Conservation (phyloP, 2,888 invertebrate genomes). For the Geotrupes spiniger region DNA sequence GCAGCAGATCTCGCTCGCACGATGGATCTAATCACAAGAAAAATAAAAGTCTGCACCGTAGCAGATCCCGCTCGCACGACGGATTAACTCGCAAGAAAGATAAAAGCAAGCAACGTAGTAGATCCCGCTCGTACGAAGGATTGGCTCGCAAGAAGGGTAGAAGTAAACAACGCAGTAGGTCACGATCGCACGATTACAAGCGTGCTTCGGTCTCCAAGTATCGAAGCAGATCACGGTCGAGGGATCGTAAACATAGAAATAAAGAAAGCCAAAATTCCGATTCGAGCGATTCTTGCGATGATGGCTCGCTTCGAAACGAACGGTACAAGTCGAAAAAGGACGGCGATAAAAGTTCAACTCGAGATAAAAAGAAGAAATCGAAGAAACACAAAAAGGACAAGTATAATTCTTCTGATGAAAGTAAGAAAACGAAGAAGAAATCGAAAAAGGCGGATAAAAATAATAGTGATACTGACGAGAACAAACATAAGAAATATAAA, state of each 20-base stretch:
- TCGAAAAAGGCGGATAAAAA: background rate
- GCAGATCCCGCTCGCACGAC: too few species aligned
- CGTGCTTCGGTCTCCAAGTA: background rate
- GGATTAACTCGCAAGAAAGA: too few species aligned
- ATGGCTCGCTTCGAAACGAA: background rate
- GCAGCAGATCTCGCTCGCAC: too few species aligned
- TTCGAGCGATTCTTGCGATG: background rate
- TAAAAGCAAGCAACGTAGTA: too few species aligned
- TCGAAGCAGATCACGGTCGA: background rate
- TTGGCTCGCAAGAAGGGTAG: background rate
- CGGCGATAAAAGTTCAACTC: background rate
- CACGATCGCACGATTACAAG: background rate
- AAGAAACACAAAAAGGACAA: background rate
- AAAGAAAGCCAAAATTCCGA: background rate
- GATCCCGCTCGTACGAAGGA: too few species aligned
- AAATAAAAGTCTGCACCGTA: background rate
- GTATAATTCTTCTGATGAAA: background rate
- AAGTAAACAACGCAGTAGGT: background rate
- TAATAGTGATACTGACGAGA: background rate
- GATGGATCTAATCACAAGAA: too few species aligned
- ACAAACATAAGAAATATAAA: background rate
- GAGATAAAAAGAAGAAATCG: background rate
- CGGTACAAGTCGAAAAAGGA: background rate
- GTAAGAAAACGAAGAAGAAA: background rate
- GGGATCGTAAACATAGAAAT: background rate